Conservation (phyloP, 2,113 vertebrate species). For the Crotophaga sulcirostris region DNA sequence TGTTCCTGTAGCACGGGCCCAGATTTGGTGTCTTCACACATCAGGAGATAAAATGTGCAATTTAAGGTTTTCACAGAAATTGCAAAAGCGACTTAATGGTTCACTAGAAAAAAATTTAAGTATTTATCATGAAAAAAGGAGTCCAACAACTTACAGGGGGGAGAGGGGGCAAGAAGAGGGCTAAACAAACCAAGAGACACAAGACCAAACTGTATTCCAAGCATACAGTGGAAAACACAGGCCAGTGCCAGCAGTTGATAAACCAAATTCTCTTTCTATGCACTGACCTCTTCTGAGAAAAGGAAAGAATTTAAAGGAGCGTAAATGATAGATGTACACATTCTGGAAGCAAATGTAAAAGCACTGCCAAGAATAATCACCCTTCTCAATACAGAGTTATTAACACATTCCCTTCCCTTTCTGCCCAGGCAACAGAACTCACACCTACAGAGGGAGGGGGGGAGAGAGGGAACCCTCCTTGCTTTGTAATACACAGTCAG, state of each 20-base stretch:
- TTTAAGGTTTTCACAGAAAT: neutral
- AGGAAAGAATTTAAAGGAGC: constrained; percentile 33
- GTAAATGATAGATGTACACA: neutral
- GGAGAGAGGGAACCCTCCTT: neutral
- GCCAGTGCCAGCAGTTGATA: constrained; percentile 21
- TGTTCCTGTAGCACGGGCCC: neutral
- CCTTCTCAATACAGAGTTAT: neutral
- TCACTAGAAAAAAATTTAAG: neutral
- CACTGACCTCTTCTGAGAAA: constrained; percentile 25
- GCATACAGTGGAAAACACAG: constrained; percentile 31
- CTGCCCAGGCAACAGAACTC: neutral
- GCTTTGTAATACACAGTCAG: neutral
- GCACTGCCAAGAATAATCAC: neutral
- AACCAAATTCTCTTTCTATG: constrained; percentile 14
- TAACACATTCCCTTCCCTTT: neutral
- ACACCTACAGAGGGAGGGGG: fast-evolving
- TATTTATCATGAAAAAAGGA: neutral
- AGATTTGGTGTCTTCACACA: neutral
- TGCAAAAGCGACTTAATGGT: neutral
- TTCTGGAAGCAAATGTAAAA: constrained; percentile 4
- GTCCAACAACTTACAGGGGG: neutral
- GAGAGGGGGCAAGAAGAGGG: neutral
- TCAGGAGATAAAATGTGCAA: neutral
- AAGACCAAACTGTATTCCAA: neutral
- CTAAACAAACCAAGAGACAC: neutral